Evolutionary conservation across 2,113 vertebrate species (phyloP), one percentile per base, ranked within the genome.

Genomic region (Noctilio leporinus): DNA sequence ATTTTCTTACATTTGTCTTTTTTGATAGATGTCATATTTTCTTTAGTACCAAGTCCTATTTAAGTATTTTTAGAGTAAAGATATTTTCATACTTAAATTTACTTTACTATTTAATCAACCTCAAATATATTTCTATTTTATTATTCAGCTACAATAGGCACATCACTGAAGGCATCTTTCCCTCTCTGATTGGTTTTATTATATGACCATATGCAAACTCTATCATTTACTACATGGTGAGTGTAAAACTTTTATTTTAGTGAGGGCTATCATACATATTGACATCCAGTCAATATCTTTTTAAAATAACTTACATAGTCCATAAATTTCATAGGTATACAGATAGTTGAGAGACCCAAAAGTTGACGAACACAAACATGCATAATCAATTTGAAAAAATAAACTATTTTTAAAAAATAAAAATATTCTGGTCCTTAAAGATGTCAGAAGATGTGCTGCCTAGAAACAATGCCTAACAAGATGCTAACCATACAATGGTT

Each of bases 131-230:
- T 97, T 97, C 97, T 89, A 59, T 97, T 97, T 97, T 87, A 96
- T 97, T 98, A 98, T 97, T 98, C 97, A 96, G 95, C 96, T 92
- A 70, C 95, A 96, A 95, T 96, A 97, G 95, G 95, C 97, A 97
- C 94, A 97, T 95, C 97, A 97, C 96, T 97, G 96, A 98, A 98
- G 97, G 97, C 97, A 98, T 97, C 97, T 98, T 98, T 98, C 96
- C 97, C 98, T 98, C 97, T 97, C 98, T 98, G 97, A 98, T 98
- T 98, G 97, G 97, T 98, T 97, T 98, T 98, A 98, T 90, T 93
- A 98, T 98, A 97, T 97, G 97, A 98, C 95, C 97, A 98, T 98
- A 98, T 98, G 97, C 98, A 98, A 98, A 98, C 98, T 98, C 97
- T 98, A 98, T 97, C 97, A 97, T 97, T 98, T 98, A 98, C 97